A percentile compares a stretch with the other conserved stretches of the same genome.
Evolutionary conservation across 2,888 invertebrate species (phyloP).

Genomic region (Chrysotoxum bicinctum): DNA sequence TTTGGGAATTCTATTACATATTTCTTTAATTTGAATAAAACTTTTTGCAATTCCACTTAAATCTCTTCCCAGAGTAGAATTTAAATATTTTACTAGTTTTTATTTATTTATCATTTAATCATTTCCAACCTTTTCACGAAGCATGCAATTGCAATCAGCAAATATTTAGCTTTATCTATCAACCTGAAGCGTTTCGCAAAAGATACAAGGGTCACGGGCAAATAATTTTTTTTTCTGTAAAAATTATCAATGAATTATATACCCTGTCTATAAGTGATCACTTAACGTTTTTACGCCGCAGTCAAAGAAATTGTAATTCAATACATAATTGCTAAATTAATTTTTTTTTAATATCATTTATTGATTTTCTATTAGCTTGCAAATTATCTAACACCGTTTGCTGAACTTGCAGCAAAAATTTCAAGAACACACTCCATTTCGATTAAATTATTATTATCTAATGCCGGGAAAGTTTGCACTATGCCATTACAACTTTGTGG

Average conservation of each 20-base stretch:
- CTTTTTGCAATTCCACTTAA: conserved; percentile 6
- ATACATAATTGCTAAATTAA: conserved; percentile 7
- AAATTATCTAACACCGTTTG: conserved; percentile 1
- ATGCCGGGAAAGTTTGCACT: conserved; percentile 28
- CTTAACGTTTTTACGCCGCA: conserved; percentile 30
- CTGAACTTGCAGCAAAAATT: background rate
- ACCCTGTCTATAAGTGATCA: conserved; percentile 7
- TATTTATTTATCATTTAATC: background rate
- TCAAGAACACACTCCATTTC: conserved; percentile 22
- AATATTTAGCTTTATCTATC: background rate
- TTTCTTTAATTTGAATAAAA: background rate
- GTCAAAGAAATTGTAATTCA: conserved; percentile 24
- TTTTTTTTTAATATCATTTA: background rate
- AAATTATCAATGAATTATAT: conserved; percentile 17
- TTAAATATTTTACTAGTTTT: background rate
- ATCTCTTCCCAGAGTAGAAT: background rate
- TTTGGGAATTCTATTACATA: background rate
- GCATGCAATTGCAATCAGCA: conserved; percentile 10
- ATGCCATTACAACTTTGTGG: background rate
- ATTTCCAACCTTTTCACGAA: background rate
- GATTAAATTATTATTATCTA: conserved; percentile 13
- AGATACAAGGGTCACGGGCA: background rate
- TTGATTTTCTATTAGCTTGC: background rate
- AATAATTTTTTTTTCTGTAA: background rate
- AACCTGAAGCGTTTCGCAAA: background rate